Percentiles rank a stretch among this genome's conserved stretches.
These are phyloP conservation scores for Megaceryle alcyon DNA, from an alignment of 2,797 vertebrate species.

Conservation along the genomic window DNA sequence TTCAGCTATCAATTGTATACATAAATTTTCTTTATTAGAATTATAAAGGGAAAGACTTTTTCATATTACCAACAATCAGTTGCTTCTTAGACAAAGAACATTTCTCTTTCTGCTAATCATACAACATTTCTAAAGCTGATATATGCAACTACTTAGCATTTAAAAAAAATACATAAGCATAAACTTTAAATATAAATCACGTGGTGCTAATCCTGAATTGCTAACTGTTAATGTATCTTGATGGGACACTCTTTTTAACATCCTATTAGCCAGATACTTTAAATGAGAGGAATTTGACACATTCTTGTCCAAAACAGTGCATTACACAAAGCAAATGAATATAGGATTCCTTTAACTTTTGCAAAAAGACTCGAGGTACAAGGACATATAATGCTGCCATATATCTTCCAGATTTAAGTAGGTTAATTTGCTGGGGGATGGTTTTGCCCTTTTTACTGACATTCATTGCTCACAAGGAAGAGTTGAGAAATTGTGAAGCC, in stretches of 20 bases:
- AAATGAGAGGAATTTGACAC: background rate
- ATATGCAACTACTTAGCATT: background rate
- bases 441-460: background rate
- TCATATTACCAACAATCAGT: background rate
- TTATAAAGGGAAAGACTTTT: slow-evolving; percentile 26
- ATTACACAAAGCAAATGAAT: background rate
- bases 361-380: background rate
- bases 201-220: background rate
- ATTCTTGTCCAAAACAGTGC: background rate
- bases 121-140: slow-evolving; percentile 4
- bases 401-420: background rate
- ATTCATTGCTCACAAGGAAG: background rate
- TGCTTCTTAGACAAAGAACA: slow-evolving; percentile 18
- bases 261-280: background rate
- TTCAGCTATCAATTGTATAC: slow-evolving; percentile 11
- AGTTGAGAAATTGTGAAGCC: background rate
- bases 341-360: background rate
- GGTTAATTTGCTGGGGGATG: background rate
- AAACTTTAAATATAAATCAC: background rate
- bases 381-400: background rate
- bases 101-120: slow-evolving; percentile 2
- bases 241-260: background rate
- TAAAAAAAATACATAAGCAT: background rate
- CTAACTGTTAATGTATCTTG: background rate
- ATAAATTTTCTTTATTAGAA: slow-evolving; percentile 20